Conservation (phyloP, 2,113 vertebrate genomes). For the Noctilio leporinus region DNA sequence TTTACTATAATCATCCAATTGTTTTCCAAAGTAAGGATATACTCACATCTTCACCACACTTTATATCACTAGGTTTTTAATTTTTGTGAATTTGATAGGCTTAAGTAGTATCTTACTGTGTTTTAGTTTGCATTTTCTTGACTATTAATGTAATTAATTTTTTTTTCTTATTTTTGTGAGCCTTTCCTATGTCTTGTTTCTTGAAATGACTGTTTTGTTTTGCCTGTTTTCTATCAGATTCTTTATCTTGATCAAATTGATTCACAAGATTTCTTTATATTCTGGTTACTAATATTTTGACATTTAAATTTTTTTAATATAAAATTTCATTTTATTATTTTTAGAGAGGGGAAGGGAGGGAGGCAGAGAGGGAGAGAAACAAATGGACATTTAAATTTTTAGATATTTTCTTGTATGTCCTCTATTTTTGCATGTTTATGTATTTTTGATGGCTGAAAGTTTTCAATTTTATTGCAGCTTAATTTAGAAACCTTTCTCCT, state of each 20-base stretch:
- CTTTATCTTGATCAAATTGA: not conserved
- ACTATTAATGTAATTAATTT: not conserved
- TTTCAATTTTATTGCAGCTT: not conserved
- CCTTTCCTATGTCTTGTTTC: not conserved
- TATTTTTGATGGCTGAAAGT: not conserved
- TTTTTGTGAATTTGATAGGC: not conserved
- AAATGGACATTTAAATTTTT: not conserved
- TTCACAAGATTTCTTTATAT: not conserved
- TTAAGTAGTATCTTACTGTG: not conserved
- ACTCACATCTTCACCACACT: not conserved
- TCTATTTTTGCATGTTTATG: not conserved
- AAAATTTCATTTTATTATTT: too few species aligned
- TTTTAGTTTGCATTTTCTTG: not conserved
- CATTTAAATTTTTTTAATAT: not conserved
- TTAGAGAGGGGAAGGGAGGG: too few species aligned
- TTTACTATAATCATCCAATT: not conserved
- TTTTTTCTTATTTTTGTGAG: not conserved
- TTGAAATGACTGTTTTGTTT: not conserved
- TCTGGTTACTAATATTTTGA: not conserved
- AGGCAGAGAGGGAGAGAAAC: too few species aligned
- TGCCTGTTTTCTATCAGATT: not conserved
- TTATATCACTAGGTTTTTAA: not conserved
- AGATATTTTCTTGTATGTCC: not conserved
- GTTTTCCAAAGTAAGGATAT: not conserved
- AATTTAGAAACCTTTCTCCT: not conserved